Percentiles rank a stretch among this genome's conserved stretches.
Conservation (phyloP, 2,113 vertebrate genomes). For the Hydropotes inermis region DNA sequence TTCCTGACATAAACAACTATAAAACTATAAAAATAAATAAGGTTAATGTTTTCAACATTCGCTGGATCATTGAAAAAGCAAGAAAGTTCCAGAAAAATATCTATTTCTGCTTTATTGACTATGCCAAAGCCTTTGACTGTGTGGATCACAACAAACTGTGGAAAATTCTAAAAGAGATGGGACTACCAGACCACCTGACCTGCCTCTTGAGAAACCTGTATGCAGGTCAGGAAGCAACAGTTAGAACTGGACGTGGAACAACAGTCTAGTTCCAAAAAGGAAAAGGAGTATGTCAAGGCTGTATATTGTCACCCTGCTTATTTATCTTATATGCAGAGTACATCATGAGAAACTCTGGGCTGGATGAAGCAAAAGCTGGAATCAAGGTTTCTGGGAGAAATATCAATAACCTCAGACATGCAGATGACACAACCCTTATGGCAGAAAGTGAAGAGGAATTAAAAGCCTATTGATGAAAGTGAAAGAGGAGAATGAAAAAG, state of each 20-base stretch:
- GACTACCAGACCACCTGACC: neutral
- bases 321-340: neutral
- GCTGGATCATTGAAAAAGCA: fast-evolving
- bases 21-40: neutral
- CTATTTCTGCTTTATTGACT: neutral
- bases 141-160: neutral
- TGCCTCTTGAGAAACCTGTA: neutral
- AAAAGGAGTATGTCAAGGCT: neutral
- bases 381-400: neutral
- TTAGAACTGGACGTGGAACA: neutral
- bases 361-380: neutral
- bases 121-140: neutral
- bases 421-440: neutral
- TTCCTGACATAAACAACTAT: neutral
- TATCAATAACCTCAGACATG: neutral
- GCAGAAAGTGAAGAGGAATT: neutral
- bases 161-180: neutral
- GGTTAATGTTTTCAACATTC: neutral
- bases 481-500: neutral
- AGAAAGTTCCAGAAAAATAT: neutral
- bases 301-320: neutral
- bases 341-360: neutral
- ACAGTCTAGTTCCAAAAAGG: neutral
- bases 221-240: neutral
- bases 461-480: neutral